These are phyloP conservation scores for Chorisops tibialis DNA, from an alignment of 2,888 invertebrate genomes.

Conservation along the genomic window DNA sequence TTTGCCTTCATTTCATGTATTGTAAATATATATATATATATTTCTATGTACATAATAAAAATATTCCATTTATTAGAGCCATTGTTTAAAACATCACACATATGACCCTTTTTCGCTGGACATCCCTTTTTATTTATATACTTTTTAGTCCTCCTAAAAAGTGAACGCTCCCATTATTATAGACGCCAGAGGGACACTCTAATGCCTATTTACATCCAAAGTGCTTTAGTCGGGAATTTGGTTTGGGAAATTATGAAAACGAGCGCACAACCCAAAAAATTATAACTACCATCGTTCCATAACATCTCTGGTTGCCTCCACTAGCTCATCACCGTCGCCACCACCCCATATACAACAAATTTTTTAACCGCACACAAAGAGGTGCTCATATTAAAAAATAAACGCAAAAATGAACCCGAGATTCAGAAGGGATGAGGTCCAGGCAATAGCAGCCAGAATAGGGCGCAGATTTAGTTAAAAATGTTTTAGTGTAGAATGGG, in stretches of 20 bases:
- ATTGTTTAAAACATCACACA: constrained; percentile 15
- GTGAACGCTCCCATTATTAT: constrained; percentile 12
- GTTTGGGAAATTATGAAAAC: constrained; percentile 23
- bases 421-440: background rate
- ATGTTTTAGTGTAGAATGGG: constrained; percentile 5
- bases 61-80: background rate
- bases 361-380: constrained; percentile 23
- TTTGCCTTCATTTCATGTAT: too few relatives aligned
- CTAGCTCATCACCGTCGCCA: too few relatives aligned
- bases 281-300: constrained; percentile 10
- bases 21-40: too few relatives aligned
- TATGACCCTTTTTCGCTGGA: constrained; percentile 20
- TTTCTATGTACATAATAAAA: too few relatives aligned
- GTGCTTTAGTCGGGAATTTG: constrained; percentile 17
- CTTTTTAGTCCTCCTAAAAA: constrained; percentile 19
- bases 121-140: constrained; percentile 22
- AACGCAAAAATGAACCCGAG: constrained; percentile 13
- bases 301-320: too few relatives aligned
- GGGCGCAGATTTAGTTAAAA: constrained; percentile 22
- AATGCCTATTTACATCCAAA: constrained; percentile 23
- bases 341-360: too few relatives aligned
- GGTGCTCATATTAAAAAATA: constrained; percentile 26
- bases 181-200: constrained; percentile 22
- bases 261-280: constrained; percentile 8
- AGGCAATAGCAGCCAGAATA: constrained; percentile 5